Percentiles rank a stretch among this genome's conserved stretches.
Conservation (phyloP, 1,140 invertebrate genomes). For the Drosophila biarmipes region DNA sequence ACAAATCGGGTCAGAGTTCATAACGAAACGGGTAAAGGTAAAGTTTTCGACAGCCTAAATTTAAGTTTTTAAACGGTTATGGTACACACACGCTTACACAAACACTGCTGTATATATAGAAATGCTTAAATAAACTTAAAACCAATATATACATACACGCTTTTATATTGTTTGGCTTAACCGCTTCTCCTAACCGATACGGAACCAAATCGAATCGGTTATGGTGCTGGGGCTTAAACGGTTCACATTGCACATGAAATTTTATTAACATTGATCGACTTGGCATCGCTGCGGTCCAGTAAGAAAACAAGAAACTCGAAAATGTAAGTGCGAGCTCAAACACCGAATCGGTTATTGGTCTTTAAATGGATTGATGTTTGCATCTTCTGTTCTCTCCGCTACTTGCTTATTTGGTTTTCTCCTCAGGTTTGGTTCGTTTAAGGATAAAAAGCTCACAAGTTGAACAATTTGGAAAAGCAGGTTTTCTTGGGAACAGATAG, state of each 20-base stretch:
- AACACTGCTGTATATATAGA: slow-evolving; percentile 60
- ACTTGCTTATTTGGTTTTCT: not conserved
- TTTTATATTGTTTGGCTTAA: slow-evolving; percentile 24
- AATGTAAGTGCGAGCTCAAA: slow-evolving; percentile 14
- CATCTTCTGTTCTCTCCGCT: not conserved
- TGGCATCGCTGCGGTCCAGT: not conserved
- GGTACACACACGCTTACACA: slow-evolving; percentile 23
- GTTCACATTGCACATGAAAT: slow-evolving; percentile 54
- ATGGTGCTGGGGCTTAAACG: slow-evolving; percentile 2
- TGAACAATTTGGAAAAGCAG: not conserved
- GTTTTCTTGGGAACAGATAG: not conserved
- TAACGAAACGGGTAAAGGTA: slow-evolving; percentile 51
- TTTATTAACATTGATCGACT: slow-evolving; percentile 53
- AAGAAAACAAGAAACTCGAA: slow-evolving; percentile 10
- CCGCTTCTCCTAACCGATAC: slow-evolving; percentile 9
- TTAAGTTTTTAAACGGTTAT: slow-evolving; percentile 42
- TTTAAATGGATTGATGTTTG: not conserved
- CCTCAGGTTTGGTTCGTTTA: not conserved
- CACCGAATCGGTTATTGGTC: slow-evolving; percentile 5
- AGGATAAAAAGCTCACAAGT: no score
- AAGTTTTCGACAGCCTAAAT: slow-evolving; percentile 8
- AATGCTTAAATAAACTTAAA: slow-evolving; percentile 64
- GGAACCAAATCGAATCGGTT: not conserved
- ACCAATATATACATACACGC: slow-evolving; percentile 1
- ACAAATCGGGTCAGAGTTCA: slow-evolving; percentile 2